Conservation (phyloP, 1,140 invertebrate species). For the honey bee (Apis mellifera) region DNA sequence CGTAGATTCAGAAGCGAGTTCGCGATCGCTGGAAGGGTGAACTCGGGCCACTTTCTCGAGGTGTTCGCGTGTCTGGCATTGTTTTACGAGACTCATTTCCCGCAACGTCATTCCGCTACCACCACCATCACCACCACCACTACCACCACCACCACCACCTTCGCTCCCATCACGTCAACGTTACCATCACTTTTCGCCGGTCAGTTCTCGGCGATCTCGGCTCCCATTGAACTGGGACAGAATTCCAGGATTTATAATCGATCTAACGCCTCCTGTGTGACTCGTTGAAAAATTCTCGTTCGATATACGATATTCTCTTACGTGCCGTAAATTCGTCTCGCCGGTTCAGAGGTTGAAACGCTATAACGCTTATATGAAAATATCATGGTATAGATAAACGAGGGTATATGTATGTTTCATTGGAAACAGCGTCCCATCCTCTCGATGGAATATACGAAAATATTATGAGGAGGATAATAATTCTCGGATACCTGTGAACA, state of each 20-base stretch:
- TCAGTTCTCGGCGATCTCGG: constrained; percentile 45
- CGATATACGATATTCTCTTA: background rate
- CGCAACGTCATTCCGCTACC: constrained; percentile 72
- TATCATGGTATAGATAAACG: background rate
- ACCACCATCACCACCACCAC: constrained; percentile 12
- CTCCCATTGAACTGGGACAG: constrained; percentile 56
- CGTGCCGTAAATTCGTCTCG: background rate
- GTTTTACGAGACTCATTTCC: constrained; percentile 77
- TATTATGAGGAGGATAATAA: background rate
- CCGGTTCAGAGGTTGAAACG: background rate
- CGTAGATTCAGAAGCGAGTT: constrained; percentile 49
- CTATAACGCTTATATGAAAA: background rate
- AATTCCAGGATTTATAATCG: constrained; percentile 46
- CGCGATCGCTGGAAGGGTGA: constrained; percentile 33
- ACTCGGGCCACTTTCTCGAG: constrained; percentile 54
- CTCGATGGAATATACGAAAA: background rate
- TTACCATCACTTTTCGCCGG: constrained; percentile 46
- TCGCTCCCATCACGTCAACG: constrained; percentile 50
- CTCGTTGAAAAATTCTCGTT: constrained; percentile 31
- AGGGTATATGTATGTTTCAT: too few species aligned
- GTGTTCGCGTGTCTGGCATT: constrained; percentile 71
- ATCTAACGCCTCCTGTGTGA: constrained; percentile 29
- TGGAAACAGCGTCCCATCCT: too few species aligned
- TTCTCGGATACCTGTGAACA: background rate
- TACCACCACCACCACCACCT: constrained; percentile 1